These are phyloP conservation scores for Epiblema foenella DNA, from an alignment of 2,888 invertebrate genomes.

Conservation along the genomic window DNA sequence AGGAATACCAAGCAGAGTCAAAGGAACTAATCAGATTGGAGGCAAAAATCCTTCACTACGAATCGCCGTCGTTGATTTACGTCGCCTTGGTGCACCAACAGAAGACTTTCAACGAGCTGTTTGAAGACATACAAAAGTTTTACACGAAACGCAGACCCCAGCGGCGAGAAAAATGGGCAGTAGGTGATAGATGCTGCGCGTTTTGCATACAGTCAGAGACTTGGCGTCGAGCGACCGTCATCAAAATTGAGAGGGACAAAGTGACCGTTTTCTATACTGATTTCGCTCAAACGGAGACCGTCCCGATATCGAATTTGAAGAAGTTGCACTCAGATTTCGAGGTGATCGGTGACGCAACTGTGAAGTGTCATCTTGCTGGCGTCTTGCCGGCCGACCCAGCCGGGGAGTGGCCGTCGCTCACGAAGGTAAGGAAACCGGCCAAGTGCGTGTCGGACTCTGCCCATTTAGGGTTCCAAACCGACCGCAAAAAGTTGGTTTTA, in stretches of 20 bases:
- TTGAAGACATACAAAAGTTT: constrained; percentile 68
- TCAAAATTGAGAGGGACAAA: constrained; percentile 44
- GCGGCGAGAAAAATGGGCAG: constrained; percentile 59
- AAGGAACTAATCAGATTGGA: constrained; percentile 20
- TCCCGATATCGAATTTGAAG: constrained; percentile 70
- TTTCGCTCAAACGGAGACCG: constrained; percentile 71
- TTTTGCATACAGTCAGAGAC: constrained; percentile 61
- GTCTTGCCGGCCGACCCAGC: constrained; percentile 56
- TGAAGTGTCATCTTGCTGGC: constrained; percentile 86
- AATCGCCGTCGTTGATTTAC: constrained; percentile 79
- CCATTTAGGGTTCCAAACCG: too few relatives aligned
- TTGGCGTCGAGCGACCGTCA: constrained; percentile 82
- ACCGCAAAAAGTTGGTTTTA: too few relatives aligned
- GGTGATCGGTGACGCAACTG: constrained; percentile 72
- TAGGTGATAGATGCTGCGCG: constrained; percentile 62
- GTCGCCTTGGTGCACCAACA: constrained; percentile 65
- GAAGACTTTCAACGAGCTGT: constrained; percentile 61
- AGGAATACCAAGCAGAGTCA: neutral
- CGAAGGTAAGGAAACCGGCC: constrained; percentile 49
- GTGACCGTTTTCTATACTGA: constrained; percentile 84
- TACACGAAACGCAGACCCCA: constrained; percentile 54
- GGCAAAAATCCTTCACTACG: constrained; percentile 56
- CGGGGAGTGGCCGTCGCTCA: constrained; percentile 27
- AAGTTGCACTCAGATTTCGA: constrained; percentile 70
- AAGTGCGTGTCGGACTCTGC: too few relatives aligned